Conservation (phyloP, 2,113 vertebrate genomes). For the Peromyscus polionotus region DNA sequence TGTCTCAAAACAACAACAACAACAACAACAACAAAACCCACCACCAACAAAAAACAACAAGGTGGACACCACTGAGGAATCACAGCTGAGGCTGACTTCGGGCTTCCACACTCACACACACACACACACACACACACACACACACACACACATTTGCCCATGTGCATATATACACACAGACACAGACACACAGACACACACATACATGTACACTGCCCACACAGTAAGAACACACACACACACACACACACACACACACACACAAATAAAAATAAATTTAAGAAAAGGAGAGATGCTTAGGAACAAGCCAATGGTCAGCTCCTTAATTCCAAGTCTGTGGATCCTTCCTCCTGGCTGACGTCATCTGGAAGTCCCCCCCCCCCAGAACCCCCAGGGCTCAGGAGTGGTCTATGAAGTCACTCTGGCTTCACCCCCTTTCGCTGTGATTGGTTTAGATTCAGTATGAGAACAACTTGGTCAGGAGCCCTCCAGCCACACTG, state of each 20-base stretch:
- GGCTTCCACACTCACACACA: neutral
- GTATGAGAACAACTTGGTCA: neutral
- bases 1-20: neutral
- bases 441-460: neutral
- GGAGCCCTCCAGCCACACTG: neutral
- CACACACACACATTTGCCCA: too few relatives aligned
- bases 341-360: neutral
- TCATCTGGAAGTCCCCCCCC: too few relatives aligned
- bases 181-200: neutral
- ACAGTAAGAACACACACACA: neutral
- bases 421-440: neutral
- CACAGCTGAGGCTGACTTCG: neutral
- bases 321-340: neutral
- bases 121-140: neutral
- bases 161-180: too few relatives aligned
- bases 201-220: neutral
- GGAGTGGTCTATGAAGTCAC: neutral
- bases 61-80: neutral
- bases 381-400: rapidly evolving
- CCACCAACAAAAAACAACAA: neutral
- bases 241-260: too few relatives aligned
- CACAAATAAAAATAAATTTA: too few relatives aligned
- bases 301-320: neutral
- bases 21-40: too few relatives aligned
- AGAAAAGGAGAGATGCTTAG: neutral